phyloP scores from a whole-genome alignment of 1,140 invertebrate species.

The Diuraphis noxia region DNA sequence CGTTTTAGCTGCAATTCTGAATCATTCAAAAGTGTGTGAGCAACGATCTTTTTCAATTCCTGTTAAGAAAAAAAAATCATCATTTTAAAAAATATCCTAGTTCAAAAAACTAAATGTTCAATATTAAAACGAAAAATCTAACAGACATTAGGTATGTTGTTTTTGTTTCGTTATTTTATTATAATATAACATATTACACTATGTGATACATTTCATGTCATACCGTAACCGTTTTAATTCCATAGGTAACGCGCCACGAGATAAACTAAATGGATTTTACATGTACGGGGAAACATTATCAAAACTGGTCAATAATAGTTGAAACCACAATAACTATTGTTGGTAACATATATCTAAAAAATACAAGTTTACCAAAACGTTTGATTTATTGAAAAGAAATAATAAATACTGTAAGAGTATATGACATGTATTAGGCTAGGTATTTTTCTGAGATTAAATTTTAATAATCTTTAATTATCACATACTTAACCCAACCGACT shows the following conservation, averaged over 20 bases:
- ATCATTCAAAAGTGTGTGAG: slow-evolving; percentile 72
- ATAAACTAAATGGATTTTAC: slow-evolving; percentile 51
- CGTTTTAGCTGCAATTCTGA: slow-evolving; percentile 71
- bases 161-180: not conserved
- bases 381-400: not conserved
- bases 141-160: not conserved
- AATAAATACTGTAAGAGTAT: not conserved
- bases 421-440: not conserved
- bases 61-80: slow-evolving; percentile 58
- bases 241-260: not conserved
- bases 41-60: slow-evolving; percentile 73
- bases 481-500: not conserved
- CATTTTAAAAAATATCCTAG: not conserved
- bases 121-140: not conserved
- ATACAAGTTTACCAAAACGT: not conserved
- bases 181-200: not conserved
- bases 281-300: not conserved
- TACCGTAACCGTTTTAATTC: not conserved
- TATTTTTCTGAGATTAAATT: not conserved
- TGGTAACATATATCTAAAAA: not conserved
- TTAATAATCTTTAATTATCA: not conserved
- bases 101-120: not conserved
- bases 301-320: not conserved
- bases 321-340: slow-evolving; percentile 9
- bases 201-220: not conserved